Base-by-base conservation (phyloP, 2,113 vertebrate genomes). In the Cyanoliseus patagonus region DNA sequence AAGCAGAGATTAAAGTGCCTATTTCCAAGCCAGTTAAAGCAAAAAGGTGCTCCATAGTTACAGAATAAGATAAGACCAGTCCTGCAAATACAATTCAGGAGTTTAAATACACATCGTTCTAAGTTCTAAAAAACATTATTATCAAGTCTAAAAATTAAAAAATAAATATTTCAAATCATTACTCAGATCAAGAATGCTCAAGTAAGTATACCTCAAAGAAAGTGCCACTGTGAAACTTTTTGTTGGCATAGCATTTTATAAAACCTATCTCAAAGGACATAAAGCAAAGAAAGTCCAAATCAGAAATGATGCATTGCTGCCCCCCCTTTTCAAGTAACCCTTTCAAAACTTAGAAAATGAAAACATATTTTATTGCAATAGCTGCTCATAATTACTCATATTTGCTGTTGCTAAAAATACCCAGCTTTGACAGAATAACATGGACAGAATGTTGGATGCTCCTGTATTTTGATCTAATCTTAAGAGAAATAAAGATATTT, bases 401-500 rank as follows among this genome's bases (percentile, higher is more conserved):
- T 49, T 75, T 86, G 20, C 35, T 75, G 13, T 75, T 91, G 76
- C 42, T 86, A 88, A 92, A 92, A 93, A 92, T 88, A 97, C 14
- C 10, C 39, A 81, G 10, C 12, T 92, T 86, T 88, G 76, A 92
- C 73, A 95, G 42, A 85, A 28, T 61, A 83, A 88, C 41, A 62
- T 63, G 28, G 59, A 82, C 47, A 66, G 18, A 88, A 73, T 75
- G 61, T 55, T 69, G 91, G 61, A 86, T 63, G 13, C 4, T 88
- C 44, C n/a, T 78, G 18, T 24, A 88, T 91, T 94, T 68, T 88
- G 46, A 83, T 87, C 8, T 81, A 74, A 86, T 86, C 35, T 89
- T 83, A 78, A 84, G 16, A 61, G 81, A 95, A 93, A 94, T 24
- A 88, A 92, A 93, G 55, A 87, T 55, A 85, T 82, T 87, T 85